phyloP scores from a whole-genome alignment of 2,113 vertebrate genomes.

The Vulpes vulpes region DNA sequence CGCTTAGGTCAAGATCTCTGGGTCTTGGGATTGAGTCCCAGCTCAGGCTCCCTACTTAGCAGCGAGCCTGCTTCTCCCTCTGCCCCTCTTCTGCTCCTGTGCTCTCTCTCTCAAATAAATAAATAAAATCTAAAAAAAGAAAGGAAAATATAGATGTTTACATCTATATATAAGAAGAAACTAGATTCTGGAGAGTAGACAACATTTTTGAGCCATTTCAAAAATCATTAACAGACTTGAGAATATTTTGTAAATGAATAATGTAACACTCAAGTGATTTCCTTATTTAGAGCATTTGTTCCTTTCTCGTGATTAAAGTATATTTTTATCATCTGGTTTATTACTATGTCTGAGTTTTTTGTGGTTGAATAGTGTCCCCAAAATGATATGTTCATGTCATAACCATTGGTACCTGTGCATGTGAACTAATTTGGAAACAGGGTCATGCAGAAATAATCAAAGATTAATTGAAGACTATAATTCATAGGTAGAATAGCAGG shows the following conservation, averaged over 20 bases:
- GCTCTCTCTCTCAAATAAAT: too few species aligned
- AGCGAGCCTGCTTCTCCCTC: too few species aligned
- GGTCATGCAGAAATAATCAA: neutral
- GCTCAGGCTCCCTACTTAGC: too few species aligned
- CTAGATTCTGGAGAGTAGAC: neutral
- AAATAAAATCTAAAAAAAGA: too few species aligned
- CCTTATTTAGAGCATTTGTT: neutral
- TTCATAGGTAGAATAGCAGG: neutral
- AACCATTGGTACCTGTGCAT: neutral
- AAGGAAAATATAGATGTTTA: neutral
- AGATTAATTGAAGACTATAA: neutral
- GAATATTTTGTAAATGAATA: neutral
- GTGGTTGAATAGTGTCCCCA: neutral
- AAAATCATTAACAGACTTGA: neutral
- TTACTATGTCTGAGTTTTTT: neutral
- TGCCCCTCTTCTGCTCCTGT: too few species aligned
- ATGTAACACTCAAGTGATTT: neutral
- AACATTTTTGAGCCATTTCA: neutral
- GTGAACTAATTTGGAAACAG: neutral
- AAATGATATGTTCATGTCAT: neutral
- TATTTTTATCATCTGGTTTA: neutral
- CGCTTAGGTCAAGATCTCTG: too few species aligned
- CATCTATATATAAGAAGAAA: neutral
- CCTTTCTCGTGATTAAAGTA: neutral
- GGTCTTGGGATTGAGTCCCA: too few species aligned